Conservation (phyloP, 92 coral and sea anemone genomes). For the Metridium senile region DNA sequence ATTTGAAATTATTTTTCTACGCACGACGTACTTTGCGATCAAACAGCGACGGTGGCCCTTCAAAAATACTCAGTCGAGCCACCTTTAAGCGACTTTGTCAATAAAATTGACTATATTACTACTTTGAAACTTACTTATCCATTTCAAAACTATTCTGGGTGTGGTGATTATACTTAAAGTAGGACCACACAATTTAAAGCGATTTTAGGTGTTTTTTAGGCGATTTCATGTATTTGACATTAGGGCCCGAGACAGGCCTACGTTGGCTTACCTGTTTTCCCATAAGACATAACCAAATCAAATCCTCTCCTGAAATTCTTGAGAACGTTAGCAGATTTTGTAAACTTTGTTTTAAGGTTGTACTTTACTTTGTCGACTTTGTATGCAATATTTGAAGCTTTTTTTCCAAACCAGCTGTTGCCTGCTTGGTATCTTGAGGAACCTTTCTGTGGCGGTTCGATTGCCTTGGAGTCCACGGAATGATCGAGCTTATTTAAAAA, state of each 20-base stretch:
- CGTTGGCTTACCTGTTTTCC: not conserved
- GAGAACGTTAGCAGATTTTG: not conserved
- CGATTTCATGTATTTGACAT: not conserved
- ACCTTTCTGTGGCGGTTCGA: conserved; percentile 4
- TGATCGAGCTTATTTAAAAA: conserved; percentile 19
- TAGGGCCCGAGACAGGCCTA: not conserved
- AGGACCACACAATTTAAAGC: no score
- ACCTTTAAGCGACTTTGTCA: no score
- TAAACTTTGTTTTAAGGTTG: conserved; percentile 10
- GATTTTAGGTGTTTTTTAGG: not conserved
- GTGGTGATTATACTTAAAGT: no score
- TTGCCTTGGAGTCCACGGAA: conserved; percentile 18
- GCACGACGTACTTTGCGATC: no score
- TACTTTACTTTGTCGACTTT: not conserved
- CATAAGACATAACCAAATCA: not conserved
- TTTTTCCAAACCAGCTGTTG: conserved; percentile 29
- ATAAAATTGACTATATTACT: no score
- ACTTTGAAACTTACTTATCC: no score
- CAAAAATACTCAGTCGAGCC: no score
- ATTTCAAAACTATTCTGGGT: no score
- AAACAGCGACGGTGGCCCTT: no score
- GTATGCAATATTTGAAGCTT: not conserved
- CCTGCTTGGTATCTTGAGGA: conserved; percentile 15
- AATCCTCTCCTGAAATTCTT: not conserved
- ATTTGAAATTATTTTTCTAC: no score